These are phyloP conservation scores for Xestoiulus laeticollis DNA, from an alignment of 2,888 invertebrate species.

Conservation along the genomic window DNA sequence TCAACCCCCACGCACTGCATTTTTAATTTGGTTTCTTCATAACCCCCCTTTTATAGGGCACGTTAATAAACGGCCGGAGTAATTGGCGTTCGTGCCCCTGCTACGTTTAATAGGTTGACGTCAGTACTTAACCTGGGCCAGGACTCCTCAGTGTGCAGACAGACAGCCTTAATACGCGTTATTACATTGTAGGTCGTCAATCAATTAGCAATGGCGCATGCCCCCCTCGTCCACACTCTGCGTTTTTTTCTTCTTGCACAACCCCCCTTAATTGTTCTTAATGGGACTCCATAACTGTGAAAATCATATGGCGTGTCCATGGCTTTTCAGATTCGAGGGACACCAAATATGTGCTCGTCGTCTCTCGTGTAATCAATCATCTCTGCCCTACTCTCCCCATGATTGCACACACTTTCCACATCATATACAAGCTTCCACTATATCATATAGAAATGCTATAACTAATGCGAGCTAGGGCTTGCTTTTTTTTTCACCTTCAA, in stretches of 20 bases:
- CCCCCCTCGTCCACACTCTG: constrained; percentile 40
- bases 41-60: not conserved
- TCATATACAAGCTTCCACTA: constrained; percentile 16
- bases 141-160: constrained; percentile 40
- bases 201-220: constrained; percentile 48
- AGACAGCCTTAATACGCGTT: constrained; percentile 48
- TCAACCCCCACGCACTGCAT: not conserved
- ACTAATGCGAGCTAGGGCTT: not conserved
- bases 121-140: constrained; percentile 43
- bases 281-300: constrained; percentile 52
- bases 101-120: constrained; percentile 30
- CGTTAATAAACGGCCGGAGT: constrained; percentile 15
- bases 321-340: constrained; percentile 46
- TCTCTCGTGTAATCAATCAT: constrained; percentile 49
- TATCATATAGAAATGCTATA: constrained; percentile 23
- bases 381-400: constrained; percentile 40
- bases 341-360: constrained; percentile 47
- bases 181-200: constrained; percentile 52
- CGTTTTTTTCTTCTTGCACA: not conserved
- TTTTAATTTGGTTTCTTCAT: not conserved
- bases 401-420: constrained; percentile 41
- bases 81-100: constrained; percentile 17
- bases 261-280: constrained; percentile 51
- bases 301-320: constrained; percentile 52
- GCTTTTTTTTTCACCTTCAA: not conserved